These are phyloP conservation scores for Trichoplusia ni DNA, from an alignment of 1,140 invertebrate genomes.

Conservation along the genomic window DNA sequence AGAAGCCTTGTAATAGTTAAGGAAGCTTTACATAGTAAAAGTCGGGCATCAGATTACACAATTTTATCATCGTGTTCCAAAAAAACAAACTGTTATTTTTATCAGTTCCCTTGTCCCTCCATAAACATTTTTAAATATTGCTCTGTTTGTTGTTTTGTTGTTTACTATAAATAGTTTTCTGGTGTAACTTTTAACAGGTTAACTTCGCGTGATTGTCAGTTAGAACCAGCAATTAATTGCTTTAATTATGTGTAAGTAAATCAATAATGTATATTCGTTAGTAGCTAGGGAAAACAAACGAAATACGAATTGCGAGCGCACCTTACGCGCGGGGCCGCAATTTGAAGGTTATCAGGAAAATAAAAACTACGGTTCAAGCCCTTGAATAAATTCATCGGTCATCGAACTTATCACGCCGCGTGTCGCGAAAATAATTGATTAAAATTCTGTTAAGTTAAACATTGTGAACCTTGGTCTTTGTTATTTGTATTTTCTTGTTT, in stretches of 20 bases:
- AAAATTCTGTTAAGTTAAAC: neutral
- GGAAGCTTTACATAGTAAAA: slow-evolving; percentile 10
- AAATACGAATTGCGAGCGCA: slow-evolving; percentile 2
- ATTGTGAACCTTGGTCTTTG: slow-evolving; percentile 1
- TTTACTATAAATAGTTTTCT: no score
- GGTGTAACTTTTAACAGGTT: no score
- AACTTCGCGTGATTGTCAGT: no score
- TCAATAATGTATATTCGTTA: neutral
- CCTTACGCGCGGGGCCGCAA: slow-evolving; percentile 32
- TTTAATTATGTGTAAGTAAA: neutral
- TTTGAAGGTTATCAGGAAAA: slow-evolving; percentile 52
- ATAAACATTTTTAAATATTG: no score
- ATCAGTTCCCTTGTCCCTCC: neutral
- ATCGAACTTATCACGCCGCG: slow-evolving; percentile 39
- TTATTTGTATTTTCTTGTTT: neutral
- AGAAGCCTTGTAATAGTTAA: slow-evolving; percentile 26
- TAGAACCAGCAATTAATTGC: no score
- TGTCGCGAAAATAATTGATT: slow-evolving; percentile 42
- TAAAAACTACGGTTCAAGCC: slow-evolving; percentile 36
- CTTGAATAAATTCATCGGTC: slow-evolving; percentile 52
- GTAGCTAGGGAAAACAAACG: slow-evolving; percentile 1
- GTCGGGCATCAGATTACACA: slow-evolving; percentile 18
- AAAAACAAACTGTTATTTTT: slow-evolving; percentile 6
- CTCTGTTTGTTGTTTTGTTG: no score
- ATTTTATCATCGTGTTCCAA: slow-evolving; percentile 17